A percentile compares a stretch with the other conserved stretches of the same genome.
These are phyloP conservation scores for Seladonia tumulorum DNA, from an alignment of 2,888 invertebrate species.

Conservation along the genomic window DNA sequence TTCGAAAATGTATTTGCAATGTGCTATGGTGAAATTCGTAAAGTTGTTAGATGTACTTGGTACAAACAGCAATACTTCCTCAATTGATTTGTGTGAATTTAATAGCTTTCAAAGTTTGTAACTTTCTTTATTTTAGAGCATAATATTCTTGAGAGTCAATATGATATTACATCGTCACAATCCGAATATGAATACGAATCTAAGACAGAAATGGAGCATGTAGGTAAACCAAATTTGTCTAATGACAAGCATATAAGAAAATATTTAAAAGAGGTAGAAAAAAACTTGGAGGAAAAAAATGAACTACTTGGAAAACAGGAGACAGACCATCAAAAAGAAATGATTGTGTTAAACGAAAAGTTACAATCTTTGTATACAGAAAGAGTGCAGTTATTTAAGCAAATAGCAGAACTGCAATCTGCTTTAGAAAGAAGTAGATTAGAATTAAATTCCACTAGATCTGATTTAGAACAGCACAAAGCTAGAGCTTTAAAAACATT, in stretches of 20 bases:
- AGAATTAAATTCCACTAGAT: constrained; percentile 80
- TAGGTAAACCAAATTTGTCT: constrained; percentile 30
- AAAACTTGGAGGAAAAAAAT: constrained; percentile 55
- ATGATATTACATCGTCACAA: constrained; percentile 13
- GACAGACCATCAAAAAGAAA: constrained; percentile 84
- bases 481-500: constrained; percentile 92
- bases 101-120: not conserved
- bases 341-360: constrained; percentile 83
- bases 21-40: not conserved
- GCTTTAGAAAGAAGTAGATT: constrained; percentile 77
- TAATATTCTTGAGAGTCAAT: constrained; percentile 4
- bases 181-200: constrained; percentile 30
- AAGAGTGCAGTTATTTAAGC: constrained; percentile 82
- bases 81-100: not conserved
- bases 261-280: constrained; percentile 61
- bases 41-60: not conserved
- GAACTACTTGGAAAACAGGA: constrained; percentile 79
- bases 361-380: constrained; percentile 85
- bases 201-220: constrained; percentile 22
- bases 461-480: constrained; percentile 91
- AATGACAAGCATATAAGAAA: constrained; percentile 43
- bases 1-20: not conserved
- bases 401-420: constrained; percentile 82
- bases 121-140: constrained; percentile 41
- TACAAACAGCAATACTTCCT: not conserved